Percentiles rank a stretch among this genome's conserved stretches.
Evolutionary conservation across 2,888 invertebrate species (phyloP).

Genomic region (Mesochorus sp.): DNA sequence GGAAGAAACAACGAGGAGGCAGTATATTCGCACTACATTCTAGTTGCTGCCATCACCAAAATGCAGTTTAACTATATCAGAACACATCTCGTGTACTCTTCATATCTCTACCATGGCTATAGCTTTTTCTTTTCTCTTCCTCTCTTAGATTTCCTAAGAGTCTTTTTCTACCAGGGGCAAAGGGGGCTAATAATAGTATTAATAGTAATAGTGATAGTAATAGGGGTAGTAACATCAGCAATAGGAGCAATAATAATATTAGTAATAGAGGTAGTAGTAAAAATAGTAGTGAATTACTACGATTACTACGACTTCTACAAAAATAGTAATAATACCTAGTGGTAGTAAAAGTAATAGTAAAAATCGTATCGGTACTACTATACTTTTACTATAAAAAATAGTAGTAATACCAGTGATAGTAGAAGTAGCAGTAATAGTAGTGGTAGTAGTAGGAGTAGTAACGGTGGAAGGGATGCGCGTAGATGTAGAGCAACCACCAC

Average conservation of each 20-base stretch:
- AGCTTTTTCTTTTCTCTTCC: conserved; percentile 20
- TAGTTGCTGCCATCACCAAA: conserved; percentile 32
- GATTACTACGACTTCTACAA: too few species aligned
- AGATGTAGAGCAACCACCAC: not conserved
- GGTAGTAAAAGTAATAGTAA: too few species aligned
- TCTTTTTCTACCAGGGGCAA: conserved; percentile 24
- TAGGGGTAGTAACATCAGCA: conserved; percentile 4
- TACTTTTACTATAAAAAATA: too few species aligned
- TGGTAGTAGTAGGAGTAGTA: conserved; percentile 8
- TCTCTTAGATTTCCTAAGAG: conserved; percentile 9
- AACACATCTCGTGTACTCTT: conserved; percentile 20
- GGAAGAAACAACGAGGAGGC: conserved; percentile 6
- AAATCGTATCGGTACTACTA: too few species aligned
- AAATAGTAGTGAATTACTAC: conserved; percentile 15
- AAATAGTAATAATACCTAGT: too few species aligned
- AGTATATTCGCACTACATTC: conserved; percentile 24
- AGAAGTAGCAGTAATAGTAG: not conserved
- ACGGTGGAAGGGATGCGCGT: conserved; percentile 5
- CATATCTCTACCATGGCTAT: conserved; percentile 1
- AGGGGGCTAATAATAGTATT: conserved; percentile 16
- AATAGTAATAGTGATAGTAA: not conserved
- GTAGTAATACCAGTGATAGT: too few species aligned
- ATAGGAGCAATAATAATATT: not conserved
- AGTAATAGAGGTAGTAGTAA: conserved; percentile 6
- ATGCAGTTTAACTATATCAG: conserved; percentile 25